Evolutionary conservation across 2,888 invertebrate species (phyloP).

Genomic region (Brachycybe producta): DNA sequence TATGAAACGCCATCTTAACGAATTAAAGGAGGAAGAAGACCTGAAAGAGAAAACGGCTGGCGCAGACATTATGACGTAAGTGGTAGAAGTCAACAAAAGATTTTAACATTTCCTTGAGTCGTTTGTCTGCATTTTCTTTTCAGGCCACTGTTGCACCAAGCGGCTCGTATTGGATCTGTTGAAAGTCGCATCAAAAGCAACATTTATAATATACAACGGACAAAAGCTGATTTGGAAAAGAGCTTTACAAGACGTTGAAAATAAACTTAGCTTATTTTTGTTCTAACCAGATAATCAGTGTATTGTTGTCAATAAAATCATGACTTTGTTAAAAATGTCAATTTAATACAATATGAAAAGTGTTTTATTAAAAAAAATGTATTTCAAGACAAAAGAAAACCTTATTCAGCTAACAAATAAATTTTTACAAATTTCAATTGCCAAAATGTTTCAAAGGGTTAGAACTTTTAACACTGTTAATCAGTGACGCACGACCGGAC

Average conservation of each 20-base stretch:
- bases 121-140: constrained; percentile 23
- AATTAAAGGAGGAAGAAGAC: constrained; percentile 33
- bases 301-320: no score
- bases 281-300: no score
- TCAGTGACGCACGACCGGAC: no score
- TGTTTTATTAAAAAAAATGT: no score
- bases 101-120: background rate
- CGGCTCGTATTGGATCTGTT: constrained; percentile 54
- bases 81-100: background rate
- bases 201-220: constrained; percentile 76
- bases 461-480: no score
- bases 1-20: constrained; percentile 33
- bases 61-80: constrained; percentile 30
- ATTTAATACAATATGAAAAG: no score
- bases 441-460: no score
- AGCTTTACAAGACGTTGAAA: constrained; percentile 51
- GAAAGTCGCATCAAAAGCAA: constrained; percentile 76
- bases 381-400: no score
- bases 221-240: constrained; percentile 61
- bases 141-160: constrained; percentile 51
- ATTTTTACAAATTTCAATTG: no score
- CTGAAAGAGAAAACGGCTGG: constrained; percentile 25
- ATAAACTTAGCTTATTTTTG: no score
- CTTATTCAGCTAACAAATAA: no score
- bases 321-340: no score